phyloP scores from a whole-genome alignment of 2,888 invertebrate species.

The Lordiphosa andalusiaca region DNA sequence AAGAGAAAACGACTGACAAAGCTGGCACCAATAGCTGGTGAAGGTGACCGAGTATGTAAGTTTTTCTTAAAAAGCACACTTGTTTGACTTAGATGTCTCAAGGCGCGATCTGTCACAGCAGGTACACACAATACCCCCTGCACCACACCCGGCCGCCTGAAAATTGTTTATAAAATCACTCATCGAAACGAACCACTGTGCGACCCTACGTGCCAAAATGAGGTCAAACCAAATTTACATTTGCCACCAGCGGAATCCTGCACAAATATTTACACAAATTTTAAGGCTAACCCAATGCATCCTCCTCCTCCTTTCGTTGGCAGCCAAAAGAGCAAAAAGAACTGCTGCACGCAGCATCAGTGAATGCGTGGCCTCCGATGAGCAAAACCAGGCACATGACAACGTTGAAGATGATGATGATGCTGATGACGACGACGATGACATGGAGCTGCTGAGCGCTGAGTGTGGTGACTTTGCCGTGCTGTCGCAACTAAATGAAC shows the following conservation, averaged over 20 bases:
- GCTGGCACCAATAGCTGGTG: too few species aligned
- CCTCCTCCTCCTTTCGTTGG: conserved; percentile 7
- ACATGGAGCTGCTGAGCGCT: conserved; percentile 62
- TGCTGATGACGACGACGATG: conserved; percentile 41
- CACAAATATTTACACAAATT: conserved; percentile 54
- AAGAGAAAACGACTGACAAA: too few species aligned
- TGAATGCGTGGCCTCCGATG: conserved; percentile 70
- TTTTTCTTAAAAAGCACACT: too few species aligned
- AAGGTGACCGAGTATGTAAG: too few species aligned
- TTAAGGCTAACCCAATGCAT: conserved; percentile 37
- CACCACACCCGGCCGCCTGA: too few species aligned
- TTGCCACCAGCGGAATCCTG: conserved; percentile 34
- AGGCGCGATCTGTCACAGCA: too few species aligned
- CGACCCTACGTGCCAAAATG: conserved; percentile 31
- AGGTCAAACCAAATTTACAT: conserved; percentile 61
- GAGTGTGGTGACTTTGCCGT: conserved; percentile 78
- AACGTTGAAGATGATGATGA: conserved; percentile 34
- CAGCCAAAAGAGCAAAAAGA: conserved; percentile 53
- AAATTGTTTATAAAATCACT: too few species aligned
- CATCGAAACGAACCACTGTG: too few species aligned
- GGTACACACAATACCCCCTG: too few species aligned
- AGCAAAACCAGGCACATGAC: conserved; percentile 16
- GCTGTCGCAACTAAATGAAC: conserved; percentile 79
- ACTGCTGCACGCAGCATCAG: conserved; percentile 76
- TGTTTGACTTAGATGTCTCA: too few species aligned